Conservation (phyloP, 1,140 invertebrate genomes). For the Akabosia matsudoensis region DNA sequence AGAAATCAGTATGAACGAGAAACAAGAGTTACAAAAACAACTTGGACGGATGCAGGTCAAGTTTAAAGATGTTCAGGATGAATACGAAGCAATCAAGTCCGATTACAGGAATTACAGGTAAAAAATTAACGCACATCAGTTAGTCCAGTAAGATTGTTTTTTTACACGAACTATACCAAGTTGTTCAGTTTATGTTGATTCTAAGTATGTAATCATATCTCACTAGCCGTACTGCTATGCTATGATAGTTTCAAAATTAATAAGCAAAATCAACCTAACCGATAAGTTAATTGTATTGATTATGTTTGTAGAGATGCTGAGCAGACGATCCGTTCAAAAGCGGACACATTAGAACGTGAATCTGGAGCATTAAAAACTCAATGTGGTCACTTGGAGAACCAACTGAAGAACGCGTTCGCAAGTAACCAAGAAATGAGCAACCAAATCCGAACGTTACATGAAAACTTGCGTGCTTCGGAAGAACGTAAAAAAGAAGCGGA, state of each 20-base stretch:
- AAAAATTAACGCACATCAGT: not conserved
- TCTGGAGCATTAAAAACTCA: constrained; percentile 4
- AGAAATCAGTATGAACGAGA: not conserved
- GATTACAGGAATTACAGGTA: constrained; percentile 18
- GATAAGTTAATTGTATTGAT: no score
- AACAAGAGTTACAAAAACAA: not conserved
- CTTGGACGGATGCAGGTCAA: not conserved
- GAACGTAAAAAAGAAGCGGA: not conserved
- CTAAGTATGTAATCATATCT: no score
- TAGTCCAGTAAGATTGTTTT: no score
- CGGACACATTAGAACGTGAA: constrained; percentile 41
- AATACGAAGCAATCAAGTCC: constrained; percentile 8
- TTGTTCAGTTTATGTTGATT: no score
- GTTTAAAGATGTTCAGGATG: constrained; percentile 16
- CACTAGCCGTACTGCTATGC: no score
- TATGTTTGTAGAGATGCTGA: constrained; percentile 24
- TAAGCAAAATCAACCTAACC: no score
- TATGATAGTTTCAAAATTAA: no score
- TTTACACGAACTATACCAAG: no score
- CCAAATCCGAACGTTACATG: constrained; percentile 32
- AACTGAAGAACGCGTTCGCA: constrained; percentile 40
- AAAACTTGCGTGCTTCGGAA: not conserved
- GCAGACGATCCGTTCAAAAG: constrained; percentile 36
- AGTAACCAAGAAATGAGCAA: constrained; percentile 41
- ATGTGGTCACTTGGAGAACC: constrained; percentile 41